Base-by-base conservation (phyloP, 2,888 invertebrate species). In the Agrenia bidenticulata region DNA sequence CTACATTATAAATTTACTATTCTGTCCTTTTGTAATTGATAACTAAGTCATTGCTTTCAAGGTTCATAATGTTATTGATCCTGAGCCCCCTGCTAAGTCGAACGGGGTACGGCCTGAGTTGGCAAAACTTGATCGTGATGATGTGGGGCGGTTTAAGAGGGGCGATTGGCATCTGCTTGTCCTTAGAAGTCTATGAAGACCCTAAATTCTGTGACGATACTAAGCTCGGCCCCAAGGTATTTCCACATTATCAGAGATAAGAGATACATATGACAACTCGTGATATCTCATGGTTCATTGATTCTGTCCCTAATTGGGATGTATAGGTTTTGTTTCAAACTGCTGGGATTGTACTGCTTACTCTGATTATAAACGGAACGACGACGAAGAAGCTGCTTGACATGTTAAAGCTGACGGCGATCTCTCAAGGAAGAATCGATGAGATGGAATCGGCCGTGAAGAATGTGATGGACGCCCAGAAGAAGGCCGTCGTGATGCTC, bases 91-190 rank as follows among this genome's bases (percentile, higher is more conserved):
- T 85, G 0, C 78, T 86, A 27, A 80, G 79, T 19, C 81, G 80
- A 19, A 79, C 84, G 1, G 86, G 86, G 0, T 86, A 86, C 73
- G 85, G 85, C 0, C 80, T 86, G 78, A 80, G 83, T 0, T 85
- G 86, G 85, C 82, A 83, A 70, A 83, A 84, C 64, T 82, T 82
- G 69, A 78, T 84, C 72, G 83, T 86, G 1, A 82, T 85, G 75
- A 84, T 84, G 5, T 87, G 87, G 86, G 85, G 86, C 7, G 86
- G 86, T 23, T 27, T 72, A n/a, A 26, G 70, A n/a, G 86, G 87
- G 0, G 85, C 86, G 0, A 80, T 87, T 9, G 84, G 85, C 0
- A 79, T 87, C 21, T 84, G 85, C 57, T 78, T 87, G 41, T 84
- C 85, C 0, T 78, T 87, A n/a, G 82, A 85, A 53, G 83, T 86